Evolutionary conservation across 2,888 invertebrate species (phyloP).

Genomic region (Athalia circularis): DNA sequence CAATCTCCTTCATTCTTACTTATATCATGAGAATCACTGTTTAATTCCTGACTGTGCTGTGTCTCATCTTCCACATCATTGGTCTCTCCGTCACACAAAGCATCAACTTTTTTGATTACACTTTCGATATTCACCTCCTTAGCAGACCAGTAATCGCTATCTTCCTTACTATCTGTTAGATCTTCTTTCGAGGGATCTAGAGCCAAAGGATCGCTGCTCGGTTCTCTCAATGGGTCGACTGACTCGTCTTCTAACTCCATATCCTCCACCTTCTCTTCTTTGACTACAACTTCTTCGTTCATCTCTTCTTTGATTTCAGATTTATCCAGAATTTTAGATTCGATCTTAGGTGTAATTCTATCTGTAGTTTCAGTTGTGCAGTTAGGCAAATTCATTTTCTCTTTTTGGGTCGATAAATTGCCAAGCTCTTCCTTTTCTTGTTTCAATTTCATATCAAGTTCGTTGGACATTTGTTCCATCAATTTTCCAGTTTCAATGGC

Average conservation of each 20-base stretch:
- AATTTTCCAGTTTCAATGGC: conserved; percentile 48
- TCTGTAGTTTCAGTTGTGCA: conserved; percentile 48
- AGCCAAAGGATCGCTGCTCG: conserved; percentile 64
- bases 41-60: conserved; percentile 47
- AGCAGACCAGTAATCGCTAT: conserved; percentile 86
- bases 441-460: conserved; percentile 54
- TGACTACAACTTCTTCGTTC: conserved; percentile 59
- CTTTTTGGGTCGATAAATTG: conserved; percentile 28
- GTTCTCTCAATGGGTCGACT: conserved; percentile 63
- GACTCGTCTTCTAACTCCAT: conserved; percentile 61
- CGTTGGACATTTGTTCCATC: conserved; percentile 51
- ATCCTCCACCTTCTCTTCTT: conserved; percentile 58
- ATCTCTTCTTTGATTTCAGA: conserved; percentile 53
- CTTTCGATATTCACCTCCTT: conserved; percentile 88
- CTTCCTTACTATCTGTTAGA: conserved; percentile 78
- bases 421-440: conserved; percentile 52
- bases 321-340: conserved; percentile 59
- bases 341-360: conserved; percentile 54
- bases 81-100: conserved; percentile 76
- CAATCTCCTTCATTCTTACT: conserved; percentile 66
- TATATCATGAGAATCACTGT: conserved; percentile 60
- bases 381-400: conserved; percentile 14
- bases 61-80: conserved; percentile 71
- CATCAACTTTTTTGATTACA: conserved; percentile 87
- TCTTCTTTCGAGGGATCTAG: conserved; percentile 73